These are phyloP conservation scores for Uloborus plumipes DNA, from an alignment of 2,888 invertebrate species.

Conservation along the genomic window DNA sequence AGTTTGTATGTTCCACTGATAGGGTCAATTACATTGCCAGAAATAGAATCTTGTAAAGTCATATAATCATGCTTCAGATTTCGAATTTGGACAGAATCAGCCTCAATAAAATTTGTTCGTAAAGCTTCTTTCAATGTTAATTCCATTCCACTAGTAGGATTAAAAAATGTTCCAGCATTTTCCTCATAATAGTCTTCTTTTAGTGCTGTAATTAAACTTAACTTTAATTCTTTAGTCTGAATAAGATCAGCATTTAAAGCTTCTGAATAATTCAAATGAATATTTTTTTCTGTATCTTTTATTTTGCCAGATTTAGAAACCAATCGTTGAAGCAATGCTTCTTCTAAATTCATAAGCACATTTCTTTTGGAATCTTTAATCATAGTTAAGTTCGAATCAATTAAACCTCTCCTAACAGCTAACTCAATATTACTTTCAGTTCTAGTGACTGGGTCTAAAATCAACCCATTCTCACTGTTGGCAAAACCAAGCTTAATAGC, in stretches of 20 bases:
- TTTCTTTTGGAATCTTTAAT: conserved; percentile 72
- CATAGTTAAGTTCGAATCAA: conserved; percentile 83
- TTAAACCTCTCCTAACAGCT: conserved; percentile 82
- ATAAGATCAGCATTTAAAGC: conserved; percentile 72
- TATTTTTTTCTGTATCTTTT: conserved; percentile 77
- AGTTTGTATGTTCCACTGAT: conserved; percentile 50
- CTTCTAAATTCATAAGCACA: conserved; percentile 76
- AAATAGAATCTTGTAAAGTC: conserved; percentile 79
- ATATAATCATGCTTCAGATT: conserved; percentile 77
- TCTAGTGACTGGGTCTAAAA: conserved; percentile 81
- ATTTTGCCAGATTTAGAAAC: conserved; percentile 80
- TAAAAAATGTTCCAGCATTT: conserved; percentile 81
- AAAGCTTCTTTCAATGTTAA: conserved; percentile 87
- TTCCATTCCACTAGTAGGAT: conserved; percentile 86
- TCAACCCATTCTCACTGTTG: conserved; percentile 72
- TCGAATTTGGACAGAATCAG: conserved; percentile 67
- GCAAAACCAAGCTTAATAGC: conserved; percentile 71
- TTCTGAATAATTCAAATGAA: conserved; percentile 74
- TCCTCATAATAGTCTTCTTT: conserved; percentile 87
- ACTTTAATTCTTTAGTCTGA: conserved; percentile 70
- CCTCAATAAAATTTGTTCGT: conserved; percentile 67
- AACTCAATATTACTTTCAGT: conserved; percentile 82
- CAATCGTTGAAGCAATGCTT: conserved; percentile 69
- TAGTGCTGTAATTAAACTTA: conserved; percentile 71
- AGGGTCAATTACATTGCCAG: conserved; percentile 71